Conservation (phyloP, 2,797 vertebrate species). For the Myripristis murdjan region DNA sequence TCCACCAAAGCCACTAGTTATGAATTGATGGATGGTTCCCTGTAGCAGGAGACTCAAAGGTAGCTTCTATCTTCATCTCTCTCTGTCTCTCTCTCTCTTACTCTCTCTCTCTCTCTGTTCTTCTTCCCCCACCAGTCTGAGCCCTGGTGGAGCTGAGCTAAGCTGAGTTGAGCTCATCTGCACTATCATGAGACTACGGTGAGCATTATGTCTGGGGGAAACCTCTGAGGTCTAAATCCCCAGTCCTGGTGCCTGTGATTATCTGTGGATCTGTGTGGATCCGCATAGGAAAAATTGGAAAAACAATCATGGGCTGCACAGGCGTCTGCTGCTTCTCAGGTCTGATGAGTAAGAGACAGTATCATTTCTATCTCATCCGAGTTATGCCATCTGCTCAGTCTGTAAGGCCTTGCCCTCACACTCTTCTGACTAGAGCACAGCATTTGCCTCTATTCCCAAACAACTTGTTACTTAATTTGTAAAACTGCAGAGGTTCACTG, state of each 20-base stretch:
- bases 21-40: neutral
- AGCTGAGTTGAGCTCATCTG: slow-evolving; percentile 49
- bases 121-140: slow-evolving; percentile 34
- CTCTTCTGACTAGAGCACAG: neutral
- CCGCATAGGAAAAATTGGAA: slow-evolving; percentile 70
- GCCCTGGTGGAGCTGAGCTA: slow-evolving; percentile 57
- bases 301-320: slow-evolving; percentile 73
- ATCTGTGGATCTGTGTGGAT: slow-evolving; percentile 65
- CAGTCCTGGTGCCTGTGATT: slow-evolving; percentile 71
- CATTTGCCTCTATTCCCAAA: neutral
- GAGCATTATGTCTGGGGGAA: slow-evolving; percentile 49
- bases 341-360: slow-evolving; percentile 45
- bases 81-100: neutral
- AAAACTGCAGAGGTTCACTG: neutral
- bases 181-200: slow-evolving; percentile 59
- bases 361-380: slow-evolving; percentile 49
- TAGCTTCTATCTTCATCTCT: neutral
- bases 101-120: neutral
- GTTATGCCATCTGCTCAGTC: slow-evolving; percentile 70
- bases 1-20: neutral
- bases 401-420: slow-evolving; percentile 36
- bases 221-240: slow-evolving; percentile 74
- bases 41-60: neutral
- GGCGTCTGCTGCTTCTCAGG: slow-evolving; percentile 53
- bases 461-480: neutral